Base-by-base conservation (phyloP, 1,140 invertebrate species). In the Drosophila melanica region DNA sequence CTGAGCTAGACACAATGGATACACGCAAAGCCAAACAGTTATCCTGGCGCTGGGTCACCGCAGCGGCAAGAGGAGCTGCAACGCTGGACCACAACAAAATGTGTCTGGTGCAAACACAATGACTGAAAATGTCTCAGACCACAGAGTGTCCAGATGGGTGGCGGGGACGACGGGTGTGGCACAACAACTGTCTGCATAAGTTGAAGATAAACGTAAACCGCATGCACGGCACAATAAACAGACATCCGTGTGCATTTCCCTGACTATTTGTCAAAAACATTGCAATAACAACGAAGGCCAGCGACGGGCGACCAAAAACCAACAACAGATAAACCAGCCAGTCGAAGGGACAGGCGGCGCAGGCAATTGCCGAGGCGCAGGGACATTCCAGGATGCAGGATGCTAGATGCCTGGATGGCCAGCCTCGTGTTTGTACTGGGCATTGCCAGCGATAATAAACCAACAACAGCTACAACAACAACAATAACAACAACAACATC, bases 261-360 rank as follows among this genome's bases (percentile, higher is more conserved):
- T 89, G 77, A 89, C 84, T 89, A 89, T 89, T 89, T 89, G 84
- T 89, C 84, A 89, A 89, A 89, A 89, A 89, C 84, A 89, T 79
- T 89, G 82, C 84, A 78, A 86, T 86, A 87, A 79, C 82, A 86
- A 86, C 82, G 48, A 50, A 42, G 44, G 59, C 57, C 74, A 77
- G 35, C 47, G 55, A 44, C 18, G 47, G 57, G 60, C 67, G 73
- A 51, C 79, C 82, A 79, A 82, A 86, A 82, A 77, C 82, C 82
- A 79, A 81, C 81, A 76, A 70, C 82, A 77, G 82, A 86, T 86
- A 86, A 86, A 77, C 82, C 77, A 63, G 64, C 70, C 70, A 71
- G 42, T 60, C 57, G 57, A 73, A 67, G 79, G 58, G 42, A 65
- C 51, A 47, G 39, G 35, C 23, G 39, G 35, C 23, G 18, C 54